Conservation (phyloP, 2,113 vertebrate genomes). For the Baryphthengus martii region DNA sequence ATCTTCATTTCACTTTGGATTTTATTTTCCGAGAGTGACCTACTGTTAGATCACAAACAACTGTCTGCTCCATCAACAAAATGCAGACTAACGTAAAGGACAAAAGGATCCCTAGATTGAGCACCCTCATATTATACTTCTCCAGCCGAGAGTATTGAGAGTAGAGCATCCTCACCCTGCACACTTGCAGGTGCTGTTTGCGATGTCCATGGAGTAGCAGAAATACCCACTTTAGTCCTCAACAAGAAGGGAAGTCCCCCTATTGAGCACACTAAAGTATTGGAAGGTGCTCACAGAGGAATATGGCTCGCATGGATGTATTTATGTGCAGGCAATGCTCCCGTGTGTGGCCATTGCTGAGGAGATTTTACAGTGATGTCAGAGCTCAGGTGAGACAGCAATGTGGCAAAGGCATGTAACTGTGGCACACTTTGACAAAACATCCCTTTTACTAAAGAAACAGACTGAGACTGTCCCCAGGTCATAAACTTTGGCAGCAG, state of each 20-base stretch:
- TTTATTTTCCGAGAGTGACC: background rate
- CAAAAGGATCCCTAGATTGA: background rate
- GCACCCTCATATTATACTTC: background rate
- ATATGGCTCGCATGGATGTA: background rate
- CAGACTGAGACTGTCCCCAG: background rate
- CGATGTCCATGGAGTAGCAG: background rate
- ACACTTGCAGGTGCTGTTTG: background rate
- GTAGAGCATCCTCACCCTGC: background rate
- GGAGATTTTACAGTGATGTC: background rate
- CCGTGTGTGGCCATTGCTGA: background rate
- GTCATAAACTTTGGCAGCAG: background rate
- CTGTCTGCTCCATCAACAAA: background rate
- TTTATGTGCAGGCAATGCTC: background rate
- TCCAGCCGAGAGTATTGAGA: background rate
- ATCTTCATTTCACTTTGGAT: background rate
- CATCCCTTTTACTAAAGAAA: background rate
- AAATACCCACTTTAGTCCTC: background rate
- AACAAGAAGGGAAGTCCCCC: background rate
- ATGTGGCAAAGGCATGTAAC: background rate
- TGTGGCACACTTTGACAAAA: background rate
- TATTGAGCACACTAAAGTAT: fast-evolving
- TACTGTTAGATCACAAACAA: background rate
- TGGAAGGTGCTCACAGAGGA: background rate
- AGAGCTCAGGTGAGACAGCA: background rate
- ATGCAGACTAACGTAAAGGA: background rate